Evolutionary conservation across 1,140 invertebrate species (phyloP), one percentile per base, ranked within the genome.

Genomic region (Hirudo medicinalis): DNA sequence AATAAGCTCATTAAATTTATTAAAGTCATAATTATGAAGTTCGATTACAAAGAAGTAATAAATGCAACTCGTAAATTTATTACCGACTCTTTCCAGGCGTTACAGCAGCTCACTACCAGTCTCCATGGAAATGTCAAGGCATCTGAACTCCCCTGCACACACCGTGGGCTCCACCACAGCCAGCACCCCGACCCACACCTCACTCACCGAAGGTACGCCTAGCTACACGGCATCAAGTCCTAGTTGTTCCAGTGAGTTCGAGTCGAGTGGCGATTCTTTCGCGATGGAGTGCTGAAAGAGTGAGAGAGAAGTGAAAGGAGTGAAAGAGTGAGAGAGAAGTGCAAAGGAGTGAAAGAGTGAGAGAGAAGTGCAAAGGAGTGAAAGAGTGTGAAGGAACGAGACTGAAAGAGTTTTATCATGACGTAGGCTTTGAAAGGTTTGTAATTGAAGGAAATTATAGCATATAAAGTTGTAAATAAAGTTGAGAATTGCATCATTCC

Each of bases 151-250:
- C n/a, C 69, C 69, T 19, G 69, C 49, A 1, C 32, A 70, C 53
- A 49, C 53, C 25, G 25, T 53, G n/a, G 22, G 5, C 6, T 83
- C 91, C 5, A 63, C 57, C 57, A 25, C 57, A 15, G 29, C 57
- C 22, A 63, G 57, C 57, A 96, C 94, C n/a, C 92, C 93, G 15
- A 96, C 93, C 22, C 95, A 93, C 89, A 97, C 94, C 43, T 79
- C 80, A 29, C 77, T 76, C 70, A 81, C 80, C 25, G 94, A 97
- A 85, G 94, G 93, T 77, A 97, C 94, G 73, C 94, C 93, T 67
- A 94, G 91, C 79, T 95, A 93, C 83, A 97, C 93, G 54, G 91
- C 95, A 80, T 95, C 92, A 76, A 94, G 91, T 72, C 79, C 78
- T n/a, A 80, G 79, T 76, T 79, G 78, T 76, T 80, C 76, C 73